phyloP scores from a whole-genome alignment of 2,888 invertebrate species.

The Steromphala cineraria region DNA sequence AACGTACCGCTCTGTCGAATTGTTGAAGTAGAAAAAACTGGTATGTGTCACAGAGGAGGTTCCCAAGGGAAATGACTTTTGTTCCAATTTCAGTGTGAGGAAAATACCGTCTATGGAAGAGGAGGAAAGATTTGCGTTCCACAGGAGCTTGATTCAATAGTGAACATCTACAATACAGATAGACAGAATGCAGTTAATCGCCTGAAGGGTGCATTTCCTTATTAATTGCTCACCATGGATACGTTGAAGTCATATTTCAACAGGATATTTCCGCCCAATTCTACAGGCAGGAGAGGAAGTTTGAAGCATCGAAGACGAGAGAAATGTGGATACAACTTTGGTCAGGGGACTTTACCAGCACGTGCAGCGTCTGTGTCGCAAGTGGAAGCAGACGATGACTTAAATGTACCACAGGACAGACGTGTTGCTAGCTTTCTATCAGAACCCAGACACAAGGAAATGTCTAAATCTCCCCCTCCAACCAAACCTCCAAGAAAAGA shows the following conservation, averaged over 20 bases:
- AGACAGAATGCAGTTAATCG: too few relatives aligned
- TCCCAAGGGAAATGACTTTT: too few relatives aligned
- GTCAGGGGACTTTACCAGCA: constrained; percentile 27
- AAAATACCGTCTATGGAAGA: too few relatives aligned
- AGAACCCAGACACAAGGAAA: constrained; percentile 15
- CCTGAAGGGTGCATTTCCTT: too few relatives aligned
- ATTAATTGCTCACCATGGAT: constrained; percentile 48
- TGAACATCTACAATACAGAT: too few relatives aligned
- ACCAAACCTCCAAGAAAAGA: constrained; percentile 67
- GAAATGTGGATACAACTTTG: neutral
- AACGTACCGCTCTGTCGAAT: too few relatives aligned
- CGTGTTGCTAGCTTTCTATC: neutral
- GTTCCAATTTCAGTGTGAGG: too few relatives aligned
- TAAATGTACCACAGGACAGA: neutral
- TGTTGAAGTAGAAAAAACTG: too few relatives aligned
- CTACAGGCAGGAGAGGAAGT: constrained; percentile 43
- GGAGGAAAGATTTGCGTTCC: too few relatives aligned
- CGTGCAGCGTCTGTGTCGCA: constrained; percentile 43
- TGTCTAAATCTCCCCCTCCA: constrained; percentile 53
- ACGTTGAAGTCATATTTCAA: constrained; percentile 64
- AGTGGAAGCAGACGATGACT: constrained; percentile 30
- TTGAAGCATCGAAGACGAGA: constrained; percentile 31
- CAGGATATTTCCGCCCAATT: constrained; percentile 44
- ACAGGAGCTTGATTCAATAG: too few relatives aligned
- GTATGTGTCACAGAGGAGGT: too few relatives aligned